Evolutionary conservation across 2,888 invertebrate genomes (phyloP).

Genomic region (Mythimna ferrago): DNA sequence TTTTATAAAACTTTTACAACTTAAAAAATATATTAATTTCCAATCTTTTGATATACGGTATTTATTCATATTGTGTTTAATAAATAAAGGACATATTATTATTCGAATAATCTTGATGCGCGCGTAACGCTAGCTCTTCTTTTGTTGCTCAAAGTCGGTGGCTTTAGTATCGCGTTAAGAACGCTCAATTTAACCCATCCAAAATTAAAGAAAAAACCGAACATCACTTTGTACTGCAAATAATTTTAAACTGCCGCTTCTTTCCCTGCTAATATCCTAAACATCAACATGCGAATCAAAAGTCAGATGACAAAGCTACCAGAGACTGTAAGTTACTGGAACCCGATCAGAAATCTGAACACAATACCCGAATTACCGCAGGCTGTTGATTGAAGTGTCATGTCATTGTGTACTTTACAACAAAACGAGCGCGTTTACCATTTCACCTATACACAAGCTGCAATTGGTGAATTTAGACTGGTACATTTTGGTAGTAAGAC

Average conservation of each 20-base stretch:
- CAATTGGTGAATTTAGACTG: neutral
- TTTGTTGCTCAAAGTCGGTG: no score
- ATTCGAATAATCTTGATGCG: no score
- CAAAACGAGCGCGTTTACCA: neutral
- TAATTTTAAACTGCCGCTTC: neutral
- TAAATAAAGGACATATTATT: no score
- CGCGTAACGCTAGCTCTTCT: no score
- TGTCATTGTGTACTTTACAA: conserved; percentile 29
- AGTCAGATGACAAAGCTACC: neutral
- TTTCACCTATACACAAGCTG: neutral
- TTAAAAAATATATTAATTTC: no score
- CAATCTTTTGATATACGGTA: no score
- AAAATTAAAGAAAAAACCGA: no score
- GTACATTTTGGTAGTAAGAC: neutral
- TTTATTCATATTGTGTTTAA: no score
- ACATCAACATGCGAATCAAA: conserved; percentile 4
- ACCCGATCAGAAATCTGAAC: neutral
- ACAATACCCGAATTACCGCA: conserved; percentile 17
- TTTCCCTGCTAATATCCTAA: neutral
- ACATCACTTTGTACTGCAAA: neutral
- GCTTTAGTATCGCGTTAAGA: no score
- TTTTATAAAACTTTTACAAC: no score
- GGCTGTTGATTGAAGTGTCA: conserved; percentile 39
- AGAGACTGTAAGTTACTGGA: conserved; percentile 7
- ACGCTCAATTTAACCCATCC: no score